Evolutionary conservation across 2,888 invertebrate genomes (phyloP).

Genomic region (Dynastes tityus): DNA sequence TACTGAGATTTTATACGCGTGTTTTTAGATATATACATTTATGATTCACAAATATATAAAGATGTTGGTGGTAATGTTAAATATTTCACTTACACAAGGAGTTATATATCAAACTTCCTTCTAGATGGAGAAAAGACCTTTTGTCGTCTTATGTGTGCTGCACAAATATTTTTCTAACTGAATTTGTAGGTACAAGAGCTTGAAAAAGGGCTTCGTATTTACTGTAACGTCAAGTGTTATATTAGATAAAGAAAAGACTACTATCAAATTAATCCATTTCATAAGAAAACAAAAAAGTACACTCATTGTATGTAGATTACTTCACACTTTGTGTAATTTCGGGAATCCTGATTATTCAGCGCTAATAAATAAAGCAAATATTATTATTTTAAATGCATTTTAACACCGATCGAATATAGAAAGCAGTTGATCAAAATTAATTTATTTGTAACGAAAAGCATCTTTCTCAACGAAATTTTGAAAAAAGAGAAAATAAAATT

Average conservation of each 20-base stretch:
- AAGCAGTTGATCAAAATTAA: no score
- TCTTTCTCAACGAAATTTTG: no score
- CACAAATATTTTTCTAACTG: background rate
- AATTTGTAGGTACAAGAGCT: background rate
- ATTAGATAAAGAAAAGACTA: background rate
- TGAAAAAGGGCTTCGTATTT: no score
- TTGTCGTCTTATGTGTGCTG: background rate
- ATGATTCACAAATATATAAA: conserved; percentile 16
- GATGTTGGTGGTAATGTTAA: background rate
- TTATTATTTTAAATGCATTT: conserved; percentile 2
- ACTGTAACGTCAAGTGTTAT: background rate
- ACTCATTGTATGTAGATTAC: background rate
- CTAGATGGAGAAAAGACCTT: no score
- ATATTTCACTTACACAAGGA: no score
- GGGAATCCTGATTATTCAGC: conserved; percentile 11
- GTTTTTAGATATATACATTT: conserved; percentile 25
- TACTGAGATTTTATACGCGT: background rate
- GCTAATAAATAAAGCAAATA: conserved; percentile 1
- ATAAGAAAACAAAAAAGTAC: background rate
- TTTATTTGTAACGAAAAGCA: no score
- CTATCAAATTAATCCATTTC: no score
- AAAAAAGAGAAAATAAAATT: no score
- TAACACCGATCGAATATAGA: background rate
- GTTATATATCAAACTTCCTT: no score
- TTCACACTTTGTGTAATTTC: conserved; percentile 6